Conservation (phyloP, 2,888 invertebrate genomes). For the Scelioninae gen. 1 region DNA sequence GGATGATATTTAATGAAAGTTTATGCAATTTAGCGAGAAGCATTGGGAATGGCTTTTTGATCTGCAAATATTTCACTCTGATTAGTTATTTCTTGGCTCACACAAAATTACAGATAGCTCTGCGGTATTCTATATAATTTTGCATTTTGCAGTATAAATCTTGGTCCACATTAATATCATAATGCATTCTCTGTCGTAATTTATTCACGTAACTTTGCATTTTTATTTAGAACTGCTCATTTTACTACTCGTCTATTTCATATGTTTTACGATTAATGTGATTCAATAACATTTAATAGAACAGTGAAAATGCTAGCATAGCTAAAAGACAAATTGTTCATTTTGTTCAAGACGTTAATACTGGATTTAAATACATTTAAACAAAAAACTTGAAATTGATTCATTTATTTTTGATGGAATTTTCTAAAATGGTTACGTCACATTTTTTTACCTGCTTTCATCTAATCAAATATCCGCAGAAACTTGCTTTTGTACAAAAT, state of each 20-base stretch:
- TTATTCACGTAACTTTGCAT: slow-evolving; percentile 26
- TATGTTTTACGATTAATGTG: slow-evolving; percentile 4
- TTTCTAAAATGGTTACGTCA: too few relatives aligned
- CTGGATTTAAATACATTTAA: slow-evolving; percentile 1
- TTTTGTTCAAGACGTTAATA: neutral
- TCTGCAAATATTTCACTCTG: slow-evolving; percentile 31
- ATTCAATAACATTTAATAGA: slow-evolving; percentile 8
- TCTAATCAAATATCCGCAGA: too few relatives aligned
- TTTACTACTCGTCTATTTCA: slow-evolving; percentile 18
- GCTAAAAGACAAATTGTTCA: slow-evolving; percentile 3
- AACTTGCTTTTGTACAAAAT: too few relatives aligned
- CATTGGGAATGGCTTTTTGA: slow-evolving; percentile 6
- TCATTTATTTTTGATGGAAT: neutral
- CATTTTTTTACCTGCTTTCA: too few relatives aligned
- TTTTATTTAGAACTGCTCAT: slow-evolving; percentile 22
- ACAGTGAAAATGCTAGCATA: neutral
- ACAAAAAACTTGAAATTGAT: too few relatives aligned
- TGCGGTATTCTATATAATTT: slow-evolving; percentile 28
- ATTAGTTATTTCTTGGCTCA: slow-evolving; percentile 25
- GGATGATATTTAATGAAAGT: slow-evolving; percentile 15
- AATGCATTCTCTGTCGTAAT: slow-evolving; percentile 30
- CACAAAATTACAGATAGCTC: slow-evolving; percentile 11
- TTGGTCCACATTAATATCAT: slow-evolving; percentile 23
- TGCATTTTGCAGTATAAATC: slow-evolving; percentile 22
- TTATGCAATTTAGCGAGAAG: slow-evolving; percentile 22